Conservation (phyloP, 2,797 vertebrate species). For the Muraenolepis orangiensis region DNA sequence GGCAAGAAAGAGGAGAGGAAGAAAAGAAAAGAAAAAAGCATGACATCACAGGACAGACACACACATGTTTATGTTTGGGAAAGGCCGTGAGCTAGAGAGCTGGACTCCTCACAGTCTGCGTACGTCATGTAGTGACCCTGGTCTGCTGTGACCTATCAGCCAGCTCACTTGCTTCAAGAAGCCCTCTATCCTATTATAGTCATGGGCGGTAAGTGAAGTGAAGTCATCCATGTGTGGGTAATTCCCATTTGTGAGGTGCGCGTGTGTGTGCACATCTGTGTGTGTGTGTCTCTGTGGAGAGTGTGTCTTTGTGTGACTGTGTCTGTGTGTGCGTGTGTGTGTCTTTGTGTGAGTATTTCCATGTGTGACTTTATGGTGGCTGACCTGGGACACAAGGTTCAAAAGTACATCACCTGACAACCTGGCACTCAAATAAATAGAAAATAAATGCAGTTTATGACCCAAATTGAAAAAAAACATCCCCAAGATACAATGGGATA, state of each 20-base stretch:
- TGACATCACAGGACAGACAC: neutral
- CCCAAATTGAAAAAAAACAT: neutral
- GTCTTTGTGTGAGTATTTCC: slow-evolving; percentile 7
- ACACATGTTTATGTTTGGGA: neutral
- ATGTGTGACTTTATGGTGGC: neutral
- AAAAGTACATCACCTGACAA: slow-evolving; percentile 2
- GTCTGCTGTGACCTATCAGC: slow-evolving; percentile 33
- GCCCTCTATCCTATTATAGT: slow-evolving; percentile 52
- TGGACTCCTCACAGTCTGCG: slow-evolving; percentile 13
- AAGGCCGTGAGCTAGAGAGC: neutral
- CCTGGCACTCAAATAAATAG: neutral
- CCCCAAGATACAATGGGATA: neutral
- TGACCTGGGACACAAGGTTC: slow-evolving; percentile 21
- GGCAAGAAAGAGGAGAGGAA: slow-evolving; percentile 29
- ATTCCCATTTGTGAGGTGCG: slow-evolving; percentile 15
- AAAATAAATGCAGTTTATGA: neutral
- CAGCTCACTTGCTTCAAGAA: slow-evolving; percentile 51
- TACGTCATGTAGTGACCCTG: slow-evolving; percentile 31
- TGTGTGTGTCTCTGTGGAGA: slow-evolving; percentile 20
- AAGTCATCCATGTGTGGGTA: slow-evolving; percentile 10
- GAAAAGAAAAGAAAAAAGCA: slow-evolving; percentile 8
- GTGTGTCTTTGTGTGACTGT: slow-evolving; percentile 2
- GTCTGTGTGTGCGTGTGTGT: slow-evolving; percentile 14
- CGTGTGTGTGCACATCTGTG: slow-evolving; percentile 9
- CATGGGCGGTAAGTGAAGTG: slow-evolving; percentile 15